Conservation (phyloP, 2,113 vertebrate species). For the Istiophorus platypterus region DNA sequence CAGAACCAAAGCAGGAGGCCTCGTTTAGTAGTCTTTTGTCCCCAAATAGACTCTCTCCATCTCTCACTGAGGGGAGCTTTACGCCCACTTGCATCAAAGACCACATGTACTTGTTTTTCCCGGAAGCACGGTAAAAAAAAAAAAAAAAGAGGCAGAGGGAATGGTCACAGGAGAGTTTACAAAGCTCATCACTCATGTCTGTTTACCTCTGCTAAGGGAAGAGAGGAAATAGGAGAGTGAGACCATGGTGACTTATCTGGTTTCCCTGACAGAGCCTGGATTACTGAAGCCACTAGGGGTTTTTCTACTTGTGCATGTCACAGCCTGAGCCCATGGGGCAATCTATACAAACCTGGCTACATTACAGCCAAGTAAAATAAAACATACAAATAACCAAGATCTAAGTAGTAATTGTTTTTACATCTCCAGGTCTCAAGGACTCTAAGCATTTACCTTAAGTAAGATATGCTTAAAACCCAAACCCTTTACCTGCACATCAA, state of each 20-base stretch:
- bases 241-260: constrained; percentile 66
- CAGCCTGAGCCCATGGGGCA: constrained; percentile 47
- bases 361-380: constrained; percentile 46
- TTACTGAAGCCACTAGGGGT: constrained; percentile 81
- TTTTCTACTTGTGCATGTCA: constrained; percentile 57
- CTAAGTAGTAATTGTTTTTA: constrained; percentile 30
- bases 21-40: constrained; percentile 68
- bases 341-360: constrained; percentile 53
- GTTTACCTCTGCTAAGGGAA: constrained; percentile 73
- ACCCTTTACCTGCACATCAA: constrained; percentile 45
- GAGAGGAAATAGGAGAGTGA: constrained; percentile 55
- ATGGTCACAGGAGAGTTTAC: constrained; percentile 69
- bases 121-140: constrained; percentile 44
- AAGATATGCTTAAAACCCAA: neutral
- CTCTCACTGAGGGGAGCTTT: constrained; percentile 63
- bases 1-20: constrained; percentile 40
- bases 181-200: constrained; percentile 78
- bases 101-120: constrained; percentile 65
- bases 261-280: constrained; percentile 73
- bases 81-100: constrained; percentile 66
- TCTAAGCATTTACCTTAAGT: neutral
- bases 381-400: constrained; percentile 37
- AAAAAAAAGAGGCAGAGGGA: constrained; percentile 40
- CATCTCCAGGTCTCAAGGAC: too few relatives aligned
- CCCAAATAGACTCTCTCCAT: constrained; percentile 60